phyloP scores from a whole-genome alignment of 2,888 invertebrate species.

The Spisula subtruncata region DNA sequence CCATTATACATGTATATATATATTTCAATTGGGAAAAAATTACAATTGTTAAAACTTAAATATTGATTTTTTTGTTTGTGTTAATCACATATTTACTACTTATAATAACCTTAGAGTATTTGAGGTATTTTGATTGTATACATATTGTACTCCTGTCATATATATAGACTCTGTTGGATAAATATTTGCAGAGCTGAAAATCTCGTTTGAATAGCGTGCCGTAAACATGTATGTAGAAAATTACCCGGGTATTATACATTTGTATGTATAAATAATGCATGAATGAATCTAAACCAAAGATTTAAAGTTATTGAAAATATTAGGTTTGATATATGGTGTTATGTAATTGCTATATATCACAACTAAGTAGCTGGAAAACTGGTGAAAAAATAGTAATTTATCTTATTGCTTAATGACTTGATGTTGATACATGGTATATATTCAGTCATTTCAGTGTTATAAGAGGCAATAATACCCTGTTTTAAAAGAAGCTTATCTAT shows the following conservation, averaged over 20 bases:
- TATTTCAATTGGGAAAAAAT: too few relatives aligned
- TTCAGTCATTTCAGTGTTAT: too few relatives aligned
- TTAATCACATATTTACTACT: conserved; percentile 21
- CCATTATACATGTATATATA: too few relatives aligned
- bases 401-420: too few relatives aligned
- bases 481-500: too few relatives aligned
- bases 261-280: background rate
- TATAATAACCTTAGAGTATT: background rate
- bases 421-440: too few relatives aligned
- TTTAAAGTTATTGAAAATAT: conserved; percentile 8
- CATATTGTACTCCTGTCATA: background rate
- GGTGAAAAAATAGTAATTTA: too few relatives aligned
- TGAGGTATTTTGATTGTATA: background rate
- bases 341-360: background rate
- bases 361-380: too few relatives aligned
- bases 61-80: conserved; percentile 10
- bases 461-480: too few relatives aligned
- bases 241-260: background rate
- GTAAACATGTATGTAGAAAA: background rate
- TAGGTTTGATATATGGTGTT: background rate
- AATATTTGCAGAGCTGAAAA: conserved; percentile 15
- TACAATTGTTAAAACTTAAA: background rate
- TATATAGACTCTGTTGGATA: background rate
- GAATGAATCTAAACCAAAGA: conserved; percentile 5
- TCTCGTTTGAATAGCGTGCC: background rate